Evolutionary conservation across 2,113 vertebrate genomes (phyloP), one percentile per base, ranked within the genome.

Genomic region (Paraplagusia blochii): DNA sequence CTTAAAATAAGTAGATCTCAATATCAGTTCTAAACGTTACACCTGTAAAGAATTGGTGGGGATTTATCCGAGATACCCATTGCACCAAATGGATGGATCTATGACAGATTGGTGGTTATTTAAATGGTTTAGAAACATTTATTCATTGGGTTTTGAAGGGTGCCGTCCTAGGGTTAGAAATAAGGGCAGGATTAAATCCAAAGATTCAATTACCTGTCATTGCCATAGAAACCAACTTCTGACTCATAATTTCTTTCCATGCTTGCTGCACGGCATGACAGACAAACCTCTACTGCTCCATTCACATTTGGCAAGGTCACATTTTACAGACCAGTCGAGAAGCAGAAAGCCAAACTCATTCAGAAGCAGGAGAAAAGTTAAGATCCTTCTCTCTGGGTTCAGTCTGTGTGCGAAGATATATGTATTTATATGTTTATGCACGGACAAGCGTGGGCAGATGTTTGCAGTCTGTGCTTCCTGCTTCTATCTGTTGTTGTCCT

Each of bases 151-250:
- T 4, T 29, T 29, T 29, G 22, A 29, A 29, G 2, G 22, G 22
- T 29, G 22, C 2, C 22, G 2, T 29, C 6, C 6, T 29, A 66
- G 63, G 71, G 57, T 47, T 29, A 66, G 71, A 72, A 65, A 3
- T 15, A 72, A 43, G 46, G 44, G 53, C 15, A 35, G 58, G 73
- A 66, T 65, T 60, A 62, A 58, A 59, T 72, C 53, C 52, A 53
- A 61, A 53, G 61, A 69, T 72, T 59, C 53, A 67, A 62, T 70
- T 66, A 70, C 68, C 52, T 66, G 51, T 58, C 45, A 72, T 78
- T 63, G 53, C 74, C 69, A 72, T 72, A 74, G 84, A 80, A 79
- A 80, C 76, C 58, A 42, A 46, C 64, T 45, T 53, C 35, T 36
- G 63, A 63, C 55, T 42, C 44, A 8, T 63, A 48, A 58, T 53